Conservation (phyloP, 2,113 vertebrate genomes). For the Sander vitreus region DNA sequence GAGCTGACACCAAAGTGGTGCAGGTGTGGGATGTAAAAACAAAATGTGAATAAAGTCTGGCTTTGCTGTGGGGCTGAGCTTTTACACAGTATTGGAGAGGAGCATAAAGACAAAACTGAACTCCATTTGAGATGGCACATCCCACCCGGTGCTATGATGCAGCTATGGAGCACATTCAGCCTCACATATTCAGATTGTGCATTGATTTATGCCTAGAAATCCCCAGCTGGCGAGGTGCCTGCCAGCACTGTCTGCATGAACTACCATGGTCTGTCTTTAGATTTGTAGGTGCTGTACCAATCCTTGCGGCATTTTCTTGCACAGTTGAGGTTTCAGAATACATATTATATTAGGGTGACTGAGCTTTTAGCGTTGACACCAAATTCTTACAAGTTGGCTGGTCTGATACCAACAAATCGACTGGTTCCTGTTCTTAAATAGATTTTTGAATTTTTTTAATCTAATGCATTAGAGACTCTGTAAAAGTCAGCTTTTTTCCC, state of each 20-base stretch:
- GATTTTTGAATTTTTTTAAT: not conserved
- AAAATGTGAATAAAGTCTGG: not conserved
- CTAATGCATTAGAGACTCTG: not conserved
- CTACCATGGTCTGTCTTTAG: constrained; percentile 44
- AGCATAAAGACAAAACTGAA: constrained; percentile 51
- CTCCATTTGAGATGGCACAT: constrained; percentile 41
- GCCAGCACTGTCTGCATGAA: constrained; percentile 50
- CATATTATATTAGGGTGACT: not conserved
- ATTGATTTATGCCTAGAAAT: constrained; percentile 67
- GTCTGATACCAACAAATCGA: not conserved
- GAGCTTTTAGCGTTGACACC: not conserved
- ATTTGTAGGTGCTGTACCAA: constrained; percentile 48
- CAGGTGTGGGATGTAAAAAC: constrained; percentile 14
- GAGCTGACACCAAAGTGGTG: constrained; percentile 29
- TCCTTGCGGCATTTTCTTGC: constrained; percentile 24
- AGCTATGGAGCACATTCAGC: constrained; percentile 38
- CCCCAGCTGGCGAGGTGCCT: constrained; percentile 47
- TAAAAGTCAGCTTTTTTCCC: not conserved
- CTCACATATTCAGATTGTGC: constrained; percentile 60
- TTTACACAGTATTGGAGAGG: constrained; percentile 10
- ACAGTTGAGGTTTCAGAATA: constrained; percentile 4
- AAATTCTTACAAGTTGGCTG: not conserved
- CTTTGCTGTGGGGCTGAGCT: constrained; percentile 37
- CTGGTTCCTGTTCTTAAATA: not conserved
- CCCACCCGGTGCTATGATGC: constrained; percentile 33